Evolutionary conservation across 2,113 vertebrate species (phyloP).

Genomic region (Gadus macrocephalus): DNA sequence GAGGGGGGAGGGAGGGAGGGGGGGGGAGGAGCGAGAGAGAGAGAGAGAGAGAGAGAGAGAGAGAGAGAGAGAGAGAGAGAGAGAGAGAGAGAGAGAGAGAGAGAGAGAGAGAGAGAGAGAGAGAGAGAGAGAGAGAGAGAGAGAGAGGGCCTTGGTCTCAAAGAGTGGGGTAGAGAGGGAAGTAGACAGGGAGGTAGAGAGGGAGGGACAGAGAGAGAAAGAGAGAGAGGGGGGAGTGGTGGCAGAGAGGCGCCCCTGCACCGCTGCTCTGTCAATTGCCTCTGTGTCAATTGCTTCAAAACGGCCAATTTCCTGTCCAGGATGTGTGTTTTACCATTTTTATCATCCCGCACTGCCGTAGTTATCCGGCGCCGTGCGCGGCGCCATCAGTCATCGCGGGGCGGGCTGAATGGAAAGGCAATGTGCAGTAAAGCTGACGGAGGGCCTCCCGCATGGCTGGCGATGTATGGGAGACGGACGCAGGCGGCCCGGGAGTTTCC

Average conservation of each 20-base stretch:
- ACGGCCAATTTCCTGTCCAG: conserved; percentile 67
- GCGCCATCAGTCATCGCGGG: conserved; percentile 63
- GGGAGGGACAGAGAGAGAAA: background rate
- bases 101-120: too few relatives aligned
- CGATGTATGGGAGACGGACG: conserved; percentile 59
- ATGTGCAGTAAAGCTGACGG: conserved; percentile 72
- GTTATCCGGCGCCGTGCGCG: conserved; percentile 58
- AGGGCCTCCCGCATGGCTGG: conserved; percentile 67
- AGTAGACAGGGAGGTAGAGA: too few relatives aligned
- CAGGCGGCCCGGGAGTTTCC: conserved; percentile 17
- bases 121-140: background rate
- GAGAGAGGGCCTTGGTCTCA: background rate
- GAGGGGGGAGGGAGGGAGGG: too few relatives aligned
- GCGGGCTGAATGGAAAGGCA: conserved; percentile 54
- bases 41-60: too few relatives aligned
- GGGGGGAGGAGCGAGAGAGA: too few relatives aligned
- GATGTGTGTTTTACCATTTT: conserved; percentile 67
- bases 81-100: too few relatives aligned
- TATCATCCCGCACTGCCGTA: conserved; percentile 57
- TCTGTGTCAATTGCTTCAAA: conserved; percentile 64
- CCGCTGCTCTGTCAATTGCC: conserved; percentile 51
- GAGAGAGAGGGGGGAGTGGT: background rate
- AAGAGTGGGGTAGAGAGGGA: background rate
- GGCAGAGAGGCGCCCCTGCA: background rate
- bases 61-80: too few relatives aligned